Conservation (phyloP, 2,888 invertebrate species). For the Malthinus flaveolus region DNA sequence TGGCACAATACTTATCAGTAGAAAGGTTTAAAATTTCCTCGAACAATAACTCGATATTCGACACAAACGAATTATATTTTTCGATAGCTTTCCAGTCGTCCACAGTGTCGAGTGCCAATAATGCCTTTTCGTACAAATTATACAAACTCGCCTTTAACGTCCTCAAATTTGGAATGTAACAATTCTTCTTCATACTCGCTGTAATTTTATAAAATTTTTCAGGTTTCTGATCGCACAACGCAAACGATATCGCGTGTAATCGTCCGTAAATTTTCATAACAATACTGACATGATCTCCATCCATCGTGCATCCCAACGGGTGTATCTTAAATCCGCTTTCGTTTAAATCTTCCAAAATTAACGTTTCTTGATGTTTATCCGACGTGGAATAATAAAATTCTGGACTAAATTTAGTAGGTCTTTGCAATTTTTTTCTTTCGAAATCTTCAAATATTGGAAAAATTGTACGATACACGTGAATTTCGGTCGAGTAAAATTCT, state of each 20-base stretch:
- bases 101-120: background rate
- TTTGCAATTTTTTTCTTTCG: conserved; percentile 21
- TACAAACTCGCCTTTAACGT: no score
- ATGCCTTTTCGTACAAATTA: background rate
- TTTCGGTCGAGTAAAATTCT: conserved; percentile 30
- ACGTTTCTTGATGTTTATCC: conserved; percentile 27
- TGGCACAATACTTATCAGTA: conserved; percentile 24
- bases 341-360: conserved; percentile 42
- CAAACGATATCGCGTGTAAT: conserved; percentile 43
- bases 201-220: conserved; percentile 13
- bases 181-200: background rate
- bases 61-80: conserved; percentile 11
- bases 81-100: no score
- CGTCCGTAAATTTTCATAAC: conserved; percentile 43
- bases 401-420: conserved; percentile 17
- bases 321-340: conserved; percentile 36
- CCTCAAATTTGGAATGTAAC: background rate
- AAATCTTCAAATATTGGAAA: conserved; percentile 28
- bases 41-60: conserved; percentile 3
- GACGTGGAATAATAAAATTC: conserved; percentile 25
- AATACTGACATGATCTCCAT: conserved; percentile 38
- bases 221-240: conserved; percentile 38
- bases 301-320: conserved; percentile 39
- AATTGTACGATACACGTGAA: conserved; percentile 29
- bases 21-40: background rate